These are phyloP conservation scores for Leptatherina wallacei DNA, from an alignment of 2,797 vertebrate genomes.

Conservation along the genomic window DNA sequence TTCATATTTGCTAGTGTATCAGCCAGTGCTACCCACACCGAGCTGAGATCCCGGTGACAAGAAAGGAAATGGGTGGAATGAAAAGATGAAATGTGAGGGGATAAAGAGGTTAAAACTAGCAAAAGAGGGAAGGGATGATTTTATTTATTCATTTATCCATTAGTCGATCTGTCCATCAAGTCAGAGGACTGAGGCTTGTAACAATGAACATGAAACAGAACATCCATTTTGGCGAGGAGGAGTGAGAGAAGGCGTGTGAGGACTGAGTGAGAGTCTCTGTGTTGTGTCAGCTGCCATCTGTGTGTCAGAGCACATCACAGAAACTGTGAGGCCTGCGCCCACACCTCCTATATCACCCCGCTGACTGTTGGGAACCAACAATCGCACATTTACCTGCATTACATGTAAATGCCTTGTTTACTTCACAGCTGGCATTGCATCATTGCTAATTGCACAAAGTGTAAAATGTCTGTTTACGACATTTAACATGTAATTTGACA, in stretches of 20 bases:
- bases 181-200: constrained; percentile 5
- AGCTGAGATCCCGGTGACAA: neutral
- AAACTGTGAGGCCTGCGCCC: constrained; percentile 63
- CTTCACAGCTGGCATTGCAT: constrained; percentile 7
- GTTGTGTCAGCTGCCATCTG: constrained; percentile 79
- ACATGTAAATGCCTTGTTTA: neutral
- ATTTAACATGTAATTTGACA: constrained; percentile 18
- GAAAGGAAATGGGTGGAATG: neutral
- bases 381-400: neutral
- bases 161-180: constrained; percentile 31
- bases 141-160: constrained; percentile 9
- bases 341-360: constrained; percentile 64
- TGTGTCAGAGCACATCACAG: constrained; percentile 70
- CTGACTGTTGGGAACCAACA: constrained; percentile 47
- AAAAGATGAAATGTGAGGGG: neutral
- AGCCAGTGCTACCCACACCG: constrained; percentile 33
- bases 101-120: constrained; percentile 20
- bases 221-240: constrained; percentile 46
- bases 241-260: constrained; percentile 44
- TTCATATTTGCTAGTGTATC: constrained; percentile 38
- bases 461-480: constrained; percentile 1
- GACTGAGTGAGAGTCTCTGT: constrained; percentile 51
- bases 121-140: neutral
- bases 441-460: neutral
- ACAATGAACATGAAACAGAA: constrained; percentile 16